phyloP scores from a whole-genome alignment of 2,888 invertebrate genomes.

The Oscheius onirici region DNA sequence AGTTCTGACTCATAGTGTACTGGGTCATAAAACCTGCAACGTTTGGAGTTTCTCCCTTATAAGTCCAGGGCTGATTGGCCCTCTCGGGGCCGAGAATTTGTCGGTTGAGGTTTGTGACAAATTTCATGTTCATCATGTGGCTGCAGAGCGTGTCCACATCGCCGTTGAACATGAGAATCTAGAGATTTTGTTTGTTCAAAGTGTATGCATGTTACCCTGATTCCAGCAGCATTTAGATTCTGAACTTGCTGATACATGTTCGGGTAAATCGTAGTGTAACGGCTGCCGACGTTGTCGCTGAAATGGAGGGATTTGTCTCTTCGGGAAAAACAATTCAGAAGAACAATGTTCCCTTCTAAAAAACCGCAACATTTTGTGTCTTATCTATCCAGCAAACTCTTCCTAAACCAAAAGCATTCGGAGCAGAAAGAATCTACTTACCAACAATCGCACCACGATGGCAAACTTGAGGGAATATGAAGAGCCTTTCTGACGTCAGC shows the following conservation, averaged over 20 bases:
- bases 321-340: no score
- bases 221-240: slow-evolving; percentile 43
- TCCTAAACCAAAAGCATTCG: background rate
- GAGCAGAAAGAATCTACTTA: slow-evolving; percentile 16
- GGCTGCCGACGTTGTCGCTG: slow-evolving; percentile 44
- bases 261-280: slow-evolving; percentile 62
- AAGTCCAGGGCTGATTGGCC: slow-evolving; percentile 50
- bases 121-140: slow-evolving; percentile 74
- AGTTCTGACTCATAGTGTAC: slow-evolving; percentile 38
- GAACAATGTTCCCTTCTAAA: background rate
- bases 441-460: slow-evolving; percentile 56
- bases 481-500: slow-evolving; percentile 53
- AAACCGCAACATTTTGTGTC: background rate
- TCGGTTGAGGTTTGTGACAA: slow-evolving; percentile 39
- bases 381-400: background rate
- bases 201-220: slow-evolving; percentile 56
- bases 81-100: slow-evolving; percentile 29
- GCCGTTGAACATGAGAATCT: slow-evolving; percentile 74
- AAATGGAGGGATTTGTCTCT: slow-evolving; percentile 3
- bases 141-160: slow-evolving; percentile 75
- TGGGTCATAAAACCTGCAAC: slow-evolving; percentile 48
- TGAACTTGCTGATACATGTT: slow-evolving; percentile 48
- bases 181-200: background rate
- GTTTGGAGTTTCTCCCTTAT: slow-evolving; percentile 30
- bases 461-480: slow-evolving; percentile 54